Percentiles rank a stretch among this genome's conserved stretches.
These are phyloP conservation scores for Lanius ludovicianus DNA, from an alignment of 2,113 vertebrate species.

Conservation along the genomic window DNA sequence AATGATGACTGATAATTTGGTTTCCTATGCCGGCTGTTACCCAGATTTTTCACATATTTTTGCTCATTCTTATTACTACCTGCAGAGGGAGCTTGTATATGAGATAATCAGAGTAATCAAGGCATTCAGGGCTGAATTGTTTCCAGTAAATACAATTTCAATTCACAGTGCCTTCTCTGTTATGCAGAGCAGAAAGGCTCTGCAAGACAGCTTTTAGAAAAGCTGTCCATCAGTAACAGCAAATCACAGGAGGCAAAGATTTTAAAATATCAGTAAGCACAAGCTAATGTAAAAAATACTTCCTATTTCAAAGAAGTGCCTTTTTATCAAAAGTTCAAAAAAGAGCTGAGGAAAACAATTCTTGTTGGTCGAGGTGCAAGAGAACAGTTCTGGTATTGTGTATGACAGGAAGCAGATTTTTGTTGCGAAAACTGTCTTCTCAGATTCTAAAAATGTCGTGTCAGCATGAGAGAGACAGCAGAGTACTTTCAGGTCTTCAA, in stretches of 20 bases:
- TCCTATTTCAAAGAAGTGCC: not conserved
- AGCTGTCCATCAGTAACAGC: not conserved
- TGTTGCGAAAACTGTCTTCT: not conserved
- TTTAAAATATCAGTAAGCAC: not conserved
- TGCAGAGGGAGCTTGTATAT: slow-evolving; percentile 82
- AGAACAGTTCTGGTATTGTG: not conserved
- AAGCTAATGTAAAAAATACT: not conserved
- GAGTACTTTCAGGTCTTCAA: not conserved
- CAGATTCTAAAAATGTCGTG: not conserved
- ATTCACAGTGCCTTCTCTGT: slow-evolving; percentile 3
- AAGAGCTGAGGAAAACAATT: not conserved
- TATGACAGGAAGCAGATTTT: not conserved
- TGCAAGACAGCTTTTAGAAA: slow-evolving; percentile 20
- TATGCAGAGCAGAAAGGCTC: slow-evolving; percentile 11
- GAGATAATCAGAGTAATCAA: slow-evolving; percentile 74
- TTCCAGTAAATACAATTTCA: slow-evolving; percentile 56
- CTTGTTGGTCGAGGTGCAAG: not conserved
- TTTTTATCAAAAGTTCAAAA: not conserved
- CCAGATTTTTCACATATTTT: slow-evolving; percentile 63
- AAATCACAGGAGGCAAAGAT: not conserved
- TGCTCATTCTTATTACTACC: slow-evolving; percentile 74
- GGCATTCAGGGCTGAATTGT: slow-evolving; percentile 52
- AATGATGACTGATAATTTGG: slow-evolving; percentile 16
- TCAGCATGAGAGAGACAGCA: not conserved
- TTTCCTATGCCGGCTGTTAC: not conserved